These are phyloP conservation scores for Caenorhabditis angaria DNA, from an alignment of 2,888 invertebrate genomes.

Conservation along the genomic window DNA sequence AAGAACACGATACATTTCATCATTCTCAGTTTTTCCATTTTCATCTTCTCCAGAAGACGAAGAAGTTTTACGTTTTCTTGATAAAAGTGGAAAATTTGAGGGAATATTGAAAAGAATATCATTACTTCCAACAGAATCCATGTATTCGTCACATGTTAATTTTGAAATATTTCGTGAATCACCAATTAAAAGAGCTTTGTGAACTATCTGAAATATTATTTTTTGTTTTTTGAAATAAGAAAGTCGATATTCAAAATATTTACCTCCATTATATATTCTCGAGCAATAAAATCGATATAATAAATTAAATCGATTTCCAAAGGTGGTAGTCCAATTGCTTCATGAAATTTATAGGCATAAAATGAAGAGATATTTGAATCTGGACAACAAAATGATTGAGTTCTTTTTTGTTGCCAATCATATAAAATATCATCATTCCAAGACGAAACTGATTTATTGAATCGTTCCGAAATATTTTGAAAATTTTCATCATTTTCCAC, in stretches of 20 bases:
- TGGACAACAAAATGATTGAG: background rate
- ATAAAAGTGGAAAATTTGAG: background rate
- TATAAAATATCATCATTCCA: background rate
- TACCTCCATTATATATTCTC: conserved; percentile 15
- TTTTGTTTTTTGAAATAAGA: too few relatives aligned
- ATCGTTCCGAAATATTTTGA: background rate
- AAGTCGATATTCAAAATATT: too few relatives aligned
- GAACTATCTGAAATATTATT: too few relatives aligned
- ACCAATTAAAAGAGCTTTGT: background rate
- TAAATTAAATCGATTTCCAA: conserved; percentile 16
- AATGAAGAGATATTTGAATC: background rate
- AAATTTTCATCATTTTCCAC: background rate
- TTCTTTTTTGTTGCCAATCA: background rate
- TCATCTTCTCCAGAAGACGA: background rate
- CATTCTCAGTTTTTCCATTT: too few relatives aligned
- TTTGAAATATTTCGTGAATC: background rate
- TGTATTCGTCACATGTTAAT: background rate
- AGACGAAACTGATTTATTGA: background rate
- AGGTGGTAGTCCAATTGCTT: conserved; percentile 11
- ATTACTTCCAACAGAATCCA: background rate
- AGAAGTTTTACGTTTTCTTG: background rate
- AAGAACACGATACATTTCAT: background rate
- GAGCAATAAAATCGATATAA: conserved; percentile 11
- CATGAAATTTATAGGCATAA: conserved; percentile 8
- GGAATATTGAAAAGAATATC: background rate